Evolutionary conservation across 2,113 vertebrate genomes (phyloP), one percentile per base, ranked within the genome.

Genomic region (Hippocampus zosterae): DNA sequence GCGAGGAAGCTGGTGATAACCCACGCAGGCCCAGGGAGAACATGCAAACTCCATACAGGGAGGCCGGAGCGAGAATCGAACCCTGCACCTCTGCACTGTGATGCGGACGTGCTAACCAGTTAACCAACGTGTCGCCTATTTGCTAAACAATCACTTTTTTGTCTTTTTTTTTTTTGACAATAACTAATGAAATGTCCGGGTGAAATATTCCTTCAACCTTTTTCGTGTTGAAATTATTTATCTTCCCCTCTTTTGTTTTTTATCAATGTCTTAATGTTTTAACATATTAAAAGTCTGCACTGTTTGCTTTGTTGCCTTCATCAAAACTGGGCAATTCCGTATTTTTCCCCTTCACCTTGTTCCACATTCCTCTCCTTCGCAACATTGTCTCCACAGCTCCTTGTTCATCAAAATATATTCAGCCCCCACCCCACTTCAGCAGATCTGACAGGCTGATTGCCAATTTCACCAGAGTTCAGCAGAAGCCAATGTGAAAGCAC

Each of bases 371-470:
- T 67, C 15, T 53, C 52, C 19, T 71, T 41, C 68, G 75, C 64
- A 66, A 80, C 78, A 77, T 78, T 75, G 76, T 79, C 81, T 73
- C 67, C 65, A 83, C 80, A 88, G 86, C 86, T 52, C 44, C 65
- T 74, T 83, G 84, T 85, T 88, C 90, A 90, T 90, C 90, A 88
- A 91, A 91, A 91, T 84, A 88, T 86, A 91, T 91, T 89, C 87
- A 90, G 3, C 46, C 25, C 25, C 41, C 7, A 13, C 44, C 23
- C 10, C 19, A 18, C 48, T 12, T 73, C 72, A 68, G 78, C 56
- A 67, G 82, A 91, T 87, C 87, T 78, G 81, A 88, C 86, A 73
- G 87, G 82, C 88, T 88, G 89, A 90, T 89, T 92, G 88, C 85
- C 88, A 90, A 89, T 91, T 90, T 91, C 86, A 78, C 79, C 81